Conservation (phyloP, 2,113 vertebrate species). For the Halichoerus grypus region DNA sequence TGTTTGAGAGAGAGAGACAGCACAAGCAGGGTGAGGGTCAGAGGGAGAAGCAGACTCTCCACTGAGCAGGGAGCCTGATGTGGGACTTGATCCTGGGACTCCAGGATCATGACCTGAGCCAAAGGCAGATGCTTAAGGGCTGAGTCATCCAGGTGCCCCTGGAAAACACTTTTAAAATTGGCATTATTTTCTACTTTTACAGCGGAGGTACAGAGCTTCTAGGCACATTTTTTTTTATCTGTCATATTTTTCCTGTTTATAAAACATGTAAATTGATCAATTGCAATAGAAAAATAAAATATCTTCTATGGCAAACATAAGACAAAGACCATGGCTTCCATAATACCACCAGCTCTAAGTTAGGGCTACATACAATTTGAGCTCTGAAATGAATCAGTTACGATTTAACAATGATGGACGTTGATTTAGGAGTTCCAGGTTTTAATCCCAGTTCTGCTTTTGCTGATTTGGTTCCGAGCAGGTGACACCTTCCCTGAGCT, state of each 20-base stretch:
- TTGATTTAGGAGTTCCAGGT: not conserved
- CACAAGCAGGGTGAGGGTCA: no score
- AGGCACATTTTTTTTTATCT: not conserved
- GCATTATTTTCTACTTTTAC: not conserved
- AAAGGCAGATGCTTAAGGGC: no score
- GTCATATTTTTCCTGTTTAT: not conserved
- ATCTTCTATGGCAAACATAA: not conserved
- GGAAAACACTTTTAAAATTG: not conserved
- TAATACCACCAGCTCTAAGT: not conserved
- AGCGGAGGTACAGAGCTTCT: not conserved
- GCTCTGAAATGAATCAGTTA: constrained; percentile 25
- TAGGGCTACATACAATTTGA: not conserved
- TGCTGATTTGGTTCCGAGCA: constrained; percentile 38
- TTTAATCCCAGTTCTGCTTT: constrained; percentile 48
- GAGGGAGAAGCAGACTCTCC: no score
- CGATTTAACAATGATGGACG: not conserved
- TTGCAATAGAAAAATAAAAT: constrained; percentile 47
- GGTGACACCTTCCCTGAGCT: constrained; percentile 29
- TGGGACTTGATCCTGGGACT: no score
- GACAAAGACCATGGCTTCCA: not conserved
- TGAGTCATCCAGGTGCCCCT: not conserved
- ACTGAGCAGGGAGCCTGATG: no score
- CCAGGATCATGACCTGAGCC: no score
- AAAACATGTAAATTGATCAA: not conserved
- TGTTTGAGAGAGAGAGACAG: no score